Percentiles rank a stretch among this genome's conserved stretches.
phyloP scores from a whole-genome alignment of 2,797 vertebrate species.

The Percopsis omiscomaycus region DNA sequence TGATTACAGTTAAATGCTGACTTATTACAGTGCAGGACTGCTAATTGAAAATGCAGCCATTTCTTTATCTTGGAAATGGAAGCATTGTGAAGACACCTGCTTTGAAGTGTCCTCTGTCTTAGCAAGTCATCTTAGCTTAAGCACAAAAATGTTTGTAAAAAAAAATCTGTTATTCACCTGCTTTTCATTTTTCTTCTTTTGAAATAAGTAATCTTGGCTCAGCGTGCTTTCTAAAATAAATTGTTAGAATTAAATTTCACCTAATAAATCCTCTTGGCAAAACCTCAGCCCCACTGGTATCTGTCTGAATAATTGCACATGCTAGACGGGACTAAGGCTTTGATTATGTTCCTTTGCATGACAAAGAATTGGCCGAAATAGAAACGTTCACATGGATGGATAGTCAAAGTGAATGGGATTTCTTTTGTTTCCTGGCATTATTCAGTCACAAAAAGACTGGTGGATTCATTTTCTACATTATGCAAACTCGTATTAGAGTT shows the following conservation, averaged over 20 bases:
- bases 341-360: constrained; percentile 57
- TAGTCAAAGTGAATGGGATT: constrained; percentile 62
- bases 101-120: constrained; percentile 34
- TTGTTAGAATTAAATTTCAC: constrained; percentile 12
- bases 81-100: constrained; percentile 23
- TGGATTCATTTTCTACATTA: constrained; percentile 53
- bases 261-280: constrained; percentile 63
- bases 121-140: constrained; percentile 29
- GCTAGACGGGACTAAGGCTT: constrained; percentile 52
- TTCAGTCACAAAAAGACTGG: constrained; percentile 35
- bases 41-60: constrained; percentile 32
- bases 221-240: too few relatives aligned
- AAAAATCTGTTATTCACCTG: constrained; percentile 11
- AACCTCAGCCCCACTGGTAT: constrained; percentile 24
- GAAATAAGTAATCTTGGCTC: constrained; percentile 7
- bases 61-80: constrained; percentile 21
- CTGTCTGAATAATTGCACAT: constrained; percentile 52
- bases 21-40: constrained; percentile 21
- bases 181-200: constrained; percentile 15
- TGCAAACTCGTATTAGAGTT: constrained; percentile 49
- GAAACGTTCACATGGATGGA: constrained; percentile 69
- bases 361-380: constrained; percentile 66
- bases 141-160: constrained; percentile 7
- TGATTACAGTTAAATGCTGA: constrained; percentile 21
- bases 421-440: constrained; percentile 55